Base-by-base conservation (phyloP, 2,888 invertebrate species). In the Phortica okadai region DNA sequence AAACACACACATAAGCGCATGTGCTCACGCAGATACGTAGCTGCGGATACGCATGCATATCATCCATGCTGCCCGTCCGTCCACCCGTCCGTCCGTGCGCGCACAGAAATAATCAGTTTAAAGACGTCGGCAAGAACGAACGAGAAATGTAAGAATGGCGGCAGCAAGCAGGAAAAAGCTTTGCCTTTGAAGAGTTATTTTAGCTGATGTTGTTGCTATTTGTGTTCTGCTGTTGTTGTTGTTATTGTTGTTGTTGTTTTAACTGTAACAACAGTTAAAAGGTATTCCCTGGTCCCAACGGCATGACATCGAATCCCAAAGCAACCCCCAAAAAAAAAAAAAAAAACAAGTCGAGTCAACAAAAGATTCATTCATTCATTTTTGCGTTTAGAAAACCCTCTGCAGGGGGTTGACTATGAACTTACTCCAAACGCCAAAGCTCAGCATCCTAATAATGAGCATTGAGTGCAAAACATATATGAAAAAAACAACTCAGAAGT, bases 291-390 rank as follows among this genome's bases (percentile, higher is more conserved):
- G 89, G 90, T 91, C 91, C 91, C 91, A 91, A 82, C 90, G 91
- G 91, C 91, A 90, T 91, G 91, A 89, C 89, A 87, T 85, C 84
- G 89, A 91, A 88, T 91, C 91, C 91, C 91, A 89, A 86, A 91
- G 91, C 91, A 90, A 90, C 90, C 89, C 86, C 86, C 78, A 84
- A 82, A 80, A 83, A 76, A 66, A 75, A 59, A 54, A 77, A 69
- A 73, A 70, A 73, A 67, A 70, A 76, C 66, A 54, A 67, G 54
- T 21, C 75, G 50, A 50, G 50, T 50, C 50, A 50, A 75, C 33
- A 76, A 70, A 75, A 64, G 64, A 41, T 64, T 64, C 67, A 44
- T 67, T 67, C 44, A 59, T 59, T 16, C 59, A 59, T 59, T 59
- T n/a, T 16, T 67, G 5, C 41, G n/a, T 16, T 67, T 42, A 42